Conservation (phyloP, 2,113 vertebrate species). For the Larimichthys crocea region DNA sequence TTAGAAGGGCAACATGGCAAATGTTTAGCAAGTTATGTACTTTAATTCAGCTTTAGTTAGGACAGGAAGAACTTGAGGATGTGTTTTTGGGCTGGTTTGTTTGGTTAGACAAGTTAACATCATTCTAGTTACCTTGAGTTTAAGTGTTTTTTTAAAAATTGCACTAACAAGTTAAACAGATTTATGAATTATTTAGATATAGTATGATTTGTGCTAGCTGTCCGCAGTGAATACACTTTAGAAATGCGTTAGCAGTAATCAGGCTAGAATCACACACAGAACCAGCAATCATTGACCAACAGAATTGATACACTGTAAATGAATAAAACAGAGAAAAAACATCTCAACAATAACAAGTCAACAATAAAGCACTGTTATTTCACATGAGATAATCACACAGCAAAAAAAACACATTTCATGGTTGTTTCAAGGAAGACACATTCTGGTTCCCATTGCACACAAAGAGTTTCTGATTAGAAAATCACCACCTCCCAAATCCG, state of each 20-base stretch:
- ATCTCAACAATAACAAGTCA: constrained; percentile 35
- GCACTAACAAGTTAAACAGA: constrained; percentile 78
- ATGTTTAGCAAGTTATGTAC: constrained; percentile 84
- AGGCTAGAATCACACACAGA: constrained; percentile 51
- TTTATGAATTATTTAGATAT: constrained; percentile 85
- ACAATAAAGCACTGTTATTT: constrained; percentile 56
- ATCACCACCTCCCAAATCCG: constrained; percentile 22
- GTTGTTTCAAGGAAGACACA: constrained; percentile 79
- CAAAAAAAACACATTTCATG: constrained; percentile 58
- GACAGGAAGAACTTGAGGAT: constrained; percentile 78
- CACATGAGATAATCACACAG: constrained; percentile 62
- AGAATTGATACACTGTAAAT: constrained; percentile 37
- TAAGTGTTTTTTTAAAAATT: constrained; percentile 74
- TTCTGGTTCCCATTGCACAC: constrained; percentile 49
- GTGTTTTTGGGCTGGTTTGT: constrained; percentile 76
- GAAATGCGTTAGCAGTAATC: constrained; percentile 59
- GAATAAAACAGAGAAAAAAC: constrained; percentile 41
- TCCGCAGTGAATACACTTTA: constrained; percentile 54
- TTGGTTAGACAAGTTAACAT: constrained; percentile 80
- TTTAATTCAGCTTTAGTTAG: constrained; percentile 83
- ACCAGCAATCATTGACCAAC: constrained; percentile 50
- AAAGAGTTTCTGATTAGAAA: constrained; percentile 43
- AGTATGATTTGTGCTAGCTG: constrained; percentile 45
- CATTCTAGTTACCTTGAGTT: constrained; percentile 81
- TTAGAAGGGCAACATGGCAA: constrained; percentile 85